These are phyloP conservation scores for Antennarius striatus DNA, from an alignment of 2,113 vertebrate species.

Conservation along the genomic window DNA sequence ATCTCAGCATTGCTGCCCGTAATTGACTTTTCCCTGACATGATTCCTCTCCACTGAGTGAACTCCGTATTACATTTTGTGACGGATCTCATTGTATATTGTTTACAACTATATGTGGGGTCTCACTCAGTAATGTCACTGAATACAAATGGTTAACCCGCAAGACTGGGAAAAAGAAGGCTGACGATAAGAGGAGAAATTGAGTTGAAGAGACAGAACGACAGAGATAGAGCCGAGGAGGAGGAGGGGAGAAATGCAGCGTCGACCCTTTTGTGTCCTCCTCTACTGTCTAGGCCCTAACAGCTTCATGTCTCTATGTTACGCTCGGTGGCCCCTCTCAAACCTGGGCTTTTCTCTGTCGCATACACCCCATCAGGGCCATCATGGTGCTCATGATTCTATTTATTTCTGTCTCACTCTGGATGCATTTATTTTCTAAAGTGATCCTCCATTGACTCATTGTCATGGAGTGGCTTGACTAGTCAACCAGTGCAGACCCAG, in stretches of 20 bases:
- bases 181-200: conserved; percentile 33
- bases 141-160: conserved; percentile 55
- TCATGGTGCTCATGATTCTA: conserved; percentile 74
- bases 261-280: conserved; percentile 74
- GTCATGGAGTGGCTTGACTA: conserved; percentile 74
- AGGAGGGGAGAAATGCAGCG: conserved; percentile 45
- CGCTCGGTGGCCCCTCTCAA: conserved; percentile 78
- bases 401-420: conserved; percentile 77
- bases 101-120: conserved; percentile 61
- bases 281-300: conserved; percentile 73
- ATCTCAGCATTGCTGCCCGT: conserved; percentile 76
- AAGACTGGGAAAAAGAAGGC: conserved; percentile 11
- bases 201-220: conserved; percentile 44
- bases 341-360: conserved; percentile 76
- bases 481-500: conserved; percentile 66
- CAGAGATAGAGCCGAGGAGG: conserved; percentile 30
- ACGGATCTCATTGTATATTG: conserved; percentile 67
- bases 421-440: conserved; percentile 81
- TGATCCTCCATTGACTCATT: conserved; percentile 78
- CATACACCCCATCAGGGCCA: conserved; percentile 72
- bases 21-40: conserved; percentile 85
- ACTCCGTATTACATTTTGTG: conserved; percentile 68
- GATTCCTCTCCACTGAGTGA: conserved; percentile 77
- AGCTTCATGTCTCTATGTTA: conserved; percentile 78
- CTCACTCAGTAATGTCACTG: conserved; percentile 28